Conservation (phyloP, 2,113 vertebrate genomes). For the Falcunculus frontatus region DNA sequence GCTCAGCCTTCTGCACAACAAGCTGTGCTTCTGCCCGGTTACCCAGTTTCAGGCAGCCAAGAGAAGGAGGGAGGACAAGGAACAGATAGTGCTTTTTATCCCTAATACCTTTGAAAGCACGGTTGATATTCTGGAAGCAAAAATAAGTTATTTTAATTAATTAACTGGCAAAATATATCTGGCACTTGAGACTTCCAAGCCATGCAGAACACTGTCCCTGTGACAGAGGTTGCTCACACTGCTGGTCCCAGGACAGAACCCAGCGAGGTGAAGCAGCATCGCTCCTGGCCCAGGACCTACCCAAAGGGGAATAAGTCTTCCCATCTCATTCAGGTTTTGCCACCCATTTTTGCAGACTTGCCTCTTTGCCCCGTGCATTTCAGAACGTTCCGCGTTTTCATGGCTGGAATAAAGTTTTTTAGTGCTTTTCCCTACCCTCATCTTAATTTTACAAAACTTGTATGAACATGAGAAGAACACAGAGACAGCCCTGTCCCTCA, state of each 20-base stretch:
- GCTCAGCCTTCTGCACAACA: not conserved
- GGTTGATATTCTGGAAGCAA: not conserved
- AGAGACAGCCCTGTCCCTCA: accelerated
- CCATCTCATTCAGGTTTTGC: not conserved
- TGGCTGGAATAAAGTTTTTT: not conserved
- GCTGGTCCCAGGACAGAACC: too few species aligned
- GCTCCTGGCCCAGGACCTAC: not conserved
- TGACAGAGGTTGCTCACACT: not conserved
- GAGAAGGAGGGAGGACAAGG: not conserved
- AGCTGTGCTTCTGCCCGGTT: not conserved
- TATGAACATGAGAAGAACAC: not conserved
- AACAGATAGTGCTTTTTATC: not conserved
- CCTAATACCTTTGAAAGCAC: not conserved
- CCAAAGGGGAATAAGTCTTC: not conserved
- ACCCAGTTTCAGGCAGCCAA: not conserved
- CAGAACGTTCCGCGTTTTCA: accelerated
- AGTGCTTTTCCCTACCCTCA: not conserved
- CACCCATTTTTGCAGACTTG: not conserved
- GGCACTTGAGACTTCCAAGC: not conserved
- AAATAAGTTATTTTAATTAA: not conserved
- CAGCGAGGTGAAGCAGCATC: accelerated
- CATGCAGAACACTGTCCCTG: not conserved
- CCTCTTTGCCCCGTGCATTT: not conserved
- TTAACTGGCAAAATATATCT: not conserved
- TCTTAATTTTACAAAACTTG: not conserved